Base-by-base conservation (phyloP, 2,888 invertebrate species). In the Cylloceria caligata region DNA sequence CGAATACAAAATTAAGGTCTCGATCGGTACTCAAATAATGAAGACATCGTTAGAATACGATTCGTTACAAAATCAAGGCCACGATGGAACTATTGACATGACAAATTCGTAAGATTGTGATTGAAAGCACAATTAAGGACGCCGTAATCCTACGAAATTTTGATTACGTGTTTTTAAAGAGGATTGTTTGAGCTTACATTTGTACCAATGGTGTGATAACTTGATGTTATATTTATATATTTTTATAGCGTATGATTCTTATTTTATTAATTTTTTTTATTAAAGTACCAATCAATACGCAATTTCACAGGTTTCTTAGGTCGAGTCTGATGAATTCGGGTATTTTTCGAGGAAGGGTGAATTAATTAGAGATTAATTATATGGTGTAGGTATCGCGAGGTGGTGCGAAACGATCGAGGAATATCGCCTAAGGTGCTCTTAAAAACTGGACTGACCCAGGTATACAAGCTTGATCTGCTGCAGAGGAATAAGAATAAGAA, bases 311-410 rank as follows among this genome's bases (percentile, higher is more conserved):
- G 64, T 69, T 68, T 42, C 49, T 24, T 21, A 47, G 60, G 62
- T 49, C 64, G 47, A 71, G 34, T 30, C 42, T 42, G 65, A 74
- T 78, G 52, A 78, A 74, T 78, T 49, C 36, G 34, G n/a, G 30
- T 68, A 39, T 39, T 27, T 68, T 76, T 78, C 57, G 65, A 69
- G 60, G 65, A 78, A 78, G 78, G 78, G 74, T 67, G 74, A 75
- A 82, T 82, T 82, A 82, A 82, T 82, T 76, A 82, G 79, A 67
- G 79, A 79, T 79, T 79, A 82, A 82, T 82, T 82, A 79, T 75
- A 82, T 68, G 79, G 69, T 60, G 62, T 60, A 79, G 49, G 79
- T 75, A 79, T 67, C 75, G 79, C 60, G 49, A 67, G 75, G 74
- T 74, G 81, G 78, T 78, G 81, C 78, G 78, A 82, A 82, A 82